These are phyloP conservation scores for Eristalinus sepulchralis DNA, from an alignment of 2,888 invertebrate genomes.

Conservation along the genomic window DNA sequence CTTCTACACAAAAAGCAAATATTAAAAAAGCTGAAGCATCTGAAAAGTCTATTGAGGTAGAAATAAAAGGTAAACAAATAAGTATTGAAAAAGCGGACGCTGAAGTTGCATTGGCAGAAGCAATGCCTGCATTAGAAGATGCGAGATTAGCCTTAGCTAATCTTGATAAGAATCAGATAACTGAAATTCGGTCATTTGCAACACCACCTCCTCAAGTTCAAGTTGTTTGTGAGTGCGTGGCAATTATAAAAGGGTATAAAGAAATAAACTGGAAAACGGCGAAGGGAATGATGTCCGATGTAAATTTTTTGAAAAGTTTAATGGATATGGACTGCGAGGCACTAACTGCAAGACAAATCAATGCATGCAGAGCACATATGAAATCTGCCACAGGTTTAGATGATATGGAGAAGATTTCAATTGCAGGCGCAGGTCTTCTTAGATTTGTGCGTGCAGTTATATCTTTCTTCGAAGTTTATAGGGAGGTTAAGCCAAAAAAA, in stretches of 20 bases:
- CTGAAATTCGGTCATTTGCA: conserved; percentile 95
- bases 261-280: conserved; percentile 96
- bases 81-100: conserved; percentile 92
- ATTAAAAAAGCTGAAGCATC: conserved; percentile 91
- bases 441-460: conserved; percentile 93
- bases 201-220: conserved; percentile 95
- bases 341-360: conserved; percentile 87
- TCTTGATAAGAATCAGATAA: conserved; percentile 94
- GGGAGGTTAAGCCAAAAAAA: conserved; percentile 92
- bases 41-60: conserved; percentile 90
- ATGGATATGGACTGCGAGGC: conserved; percentile 93
- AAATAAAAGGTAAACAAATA: conserved; percentile 90
- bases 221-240: conserved; percentile 94
- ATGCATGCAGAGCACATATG: conserved; percentile 87
- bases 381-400: conserved; percentile 87
- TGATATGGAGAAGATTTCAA: conserved; percentile 91
- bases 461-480: conserved; percentile 93
- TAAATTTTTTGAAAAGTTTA: conserved; percentile 89
- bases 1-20: conserved; percentile 86
- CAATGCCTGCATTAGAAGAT: conserved; percentile 91
- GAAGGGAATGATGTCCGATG: conserved; percentile 95
- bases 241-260: conserved; percentile 90
- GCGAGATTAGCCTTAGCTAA: conserved; percentile 90
- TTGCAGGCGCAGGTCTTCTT: conserved; percentile 92
- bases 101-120: conserved; percentile 89